A percentile compares a stretch with the other conserved stretches of the same genome.
These are phyloP conservation scores for Cydia fagiglandana DNA, from an alignment of 1,140 invertebrate species.

Conservation along the genomic window DNA sequence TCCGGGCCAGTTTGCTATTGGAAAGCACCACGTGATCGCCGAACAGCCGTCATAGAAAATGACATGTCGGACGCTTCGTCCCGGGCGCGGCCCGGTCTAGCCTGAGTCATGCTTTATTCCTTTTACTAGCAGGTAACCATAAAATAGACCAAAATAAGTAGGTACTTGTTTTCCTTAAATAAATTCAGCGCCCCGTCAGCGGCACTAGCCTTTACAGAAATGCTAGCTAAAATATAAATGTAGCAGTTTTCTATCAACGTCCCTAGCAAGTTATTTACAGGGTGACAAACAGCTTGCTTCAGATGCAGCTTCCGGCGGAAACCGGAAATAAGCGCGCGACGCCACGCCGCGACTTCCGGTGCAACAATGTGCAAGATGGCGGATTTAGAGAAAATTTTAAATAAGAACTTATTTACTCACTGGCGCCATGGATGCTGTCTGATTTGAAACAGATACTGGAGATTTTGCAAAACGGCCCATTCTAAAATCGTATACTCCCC, in stretches of 20 bases:
- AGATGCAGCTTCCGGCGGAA: conserved; percentile 4
- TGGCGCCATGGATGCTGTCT: neutral
- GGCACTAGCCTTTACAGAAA: neutral
- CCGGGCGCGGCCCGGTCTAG: too few species aligned
- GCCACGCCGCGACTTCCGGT: conserved; percentile 4
- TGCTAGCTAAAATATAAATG: neutral
- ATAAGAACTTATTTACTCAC: neutral
- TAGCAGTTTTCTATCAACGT: neutral
- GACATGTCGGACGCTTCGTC: too few species aligned
- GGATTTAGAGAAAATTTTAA: neutral
- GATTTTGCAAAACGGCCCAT: too few species aligned
- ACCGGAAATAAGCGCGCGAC: neutral
- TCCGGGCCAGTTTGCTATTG: too few species aligned
- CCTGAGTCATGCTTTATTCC: too few species aligned
- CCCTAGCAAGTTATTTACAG: neutral
- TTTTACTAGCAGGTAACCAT: too few species aligned
- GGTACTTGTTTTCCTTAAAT: too few species aligned
- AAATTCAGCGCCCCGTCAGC: too few species aligned
- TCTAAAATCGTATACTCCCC: too few species aligned
- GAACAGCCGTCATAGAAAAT: too few species aligned
- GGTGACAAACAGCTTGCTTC: conserved; percentile 10
- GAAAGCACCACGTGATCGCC: too few species aligned
- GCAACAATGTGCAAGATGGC: neutral
- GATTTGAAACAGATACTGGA: neutral
- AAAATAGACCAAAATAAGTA: too few species aligned